Conservation (phyloP, 2,797 vertebrate species). For the Sphaeramia orbicularis region DNA sequence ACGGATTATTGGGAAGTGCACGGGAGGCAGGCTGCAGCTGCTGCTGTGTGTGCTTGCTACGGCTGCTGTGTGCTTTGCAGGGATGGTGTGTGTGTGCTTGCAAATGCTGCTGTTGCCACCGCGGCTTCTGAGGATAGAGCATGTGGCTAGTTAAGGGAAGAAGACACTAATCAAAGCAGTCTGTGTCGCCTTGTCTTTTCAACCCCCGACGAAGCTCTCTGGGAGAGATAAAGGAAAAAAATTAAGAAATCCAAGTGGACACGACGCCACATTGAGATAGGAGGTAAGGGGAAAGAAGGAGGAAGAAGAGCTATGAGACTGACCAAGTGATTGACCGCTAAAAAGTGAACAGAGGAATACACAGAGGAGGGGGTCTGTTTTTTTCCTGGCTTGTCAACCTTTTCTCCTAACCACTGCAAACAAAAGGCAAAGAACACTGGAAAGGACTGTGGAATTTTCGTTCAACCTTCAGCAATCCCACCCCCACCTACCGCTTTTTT, state of each 20-base stretch:
- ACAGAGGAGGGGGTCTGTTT: slow-evolving; percentile 53
- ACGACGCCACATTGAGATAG: slow-evolving; percentile 53
- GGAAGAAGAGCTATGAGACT: slow-evolving; percentile 70
- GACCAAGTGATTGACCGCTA: slow-evolving; percentile 75
- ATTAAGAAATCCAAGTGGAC: slow-evolving; percentile 68
- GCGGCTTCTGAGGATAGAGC: slow-evolving; percentile 68
- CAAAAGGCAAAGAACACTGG: slow-evolving; percentile 74
- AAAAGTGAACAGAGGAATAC: slow-evolving; percentile 83
- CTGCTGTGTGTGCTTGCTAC: slow-evolving; percentile 79
- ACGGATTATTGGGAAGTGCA: slow-evolving; percentile 88
- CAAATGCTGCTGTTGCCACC: slow-evolving; percentile 64
- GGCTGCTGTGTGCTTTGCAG: slow-evolving; percentile 73
- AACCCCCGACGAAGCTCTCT: slow-evolving; percentile 48
- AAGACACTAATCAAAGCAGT: slow-evolving; percentile 83
- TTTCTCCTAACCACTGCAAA: slow-evolving; percentile 49
- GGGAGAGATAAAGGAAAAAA: slow-evolving; percentile 25
- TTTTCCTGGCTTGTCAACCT: slow-evolving; percentile 53
- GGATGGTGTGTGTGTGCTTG: slow-evolving; percentile 71
- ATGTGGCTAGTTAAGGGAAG: slow-evolving; percentile 80
- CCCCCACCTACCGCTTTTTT: slow-evolving; percentile 49
- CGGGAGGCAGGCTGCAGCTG: slow-evolving; percentile 84
- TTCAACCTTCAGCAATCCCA: slow-evolving; percentile 60
- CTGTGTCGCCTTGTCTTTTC: slow-evolving; percentile 78
- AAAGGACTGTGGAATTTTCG: slow-evolving; percentile 81
- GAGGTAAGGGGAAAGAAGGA: slow-evolving; percentile 36